Conservation (phyloP, 2,113 vertebrate species). For the Amblyopsis rosae region DNA sequence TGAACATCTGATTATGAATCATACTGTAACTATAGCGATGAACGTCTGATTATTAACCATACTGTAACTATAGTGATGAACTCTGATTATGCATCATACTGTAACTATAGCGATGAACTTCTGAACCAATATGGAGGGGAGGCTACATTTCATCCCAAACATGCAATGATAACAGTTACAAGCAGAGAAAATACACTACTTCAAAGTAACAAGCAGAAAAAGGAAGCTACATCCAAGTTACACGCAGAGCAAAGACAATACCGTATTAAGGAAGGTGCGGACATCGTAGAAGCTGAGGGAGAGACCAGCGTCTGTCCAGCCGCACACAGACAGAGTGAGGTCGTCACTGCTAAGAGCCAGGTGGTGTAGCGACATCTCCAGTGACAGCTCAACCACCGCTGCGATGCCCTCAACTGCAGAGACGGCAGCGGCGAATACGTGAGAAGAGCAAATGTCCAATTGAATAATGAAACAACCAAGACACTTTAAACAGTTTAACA, state of each 20-base stretch:
- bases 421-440: neutral
- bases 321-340: conserved; percentile 88
- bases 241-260: conserved; percentile 43
- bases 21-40: too few relatives aligned
- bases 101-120: too few relatives aligned
- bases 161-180: neutral
- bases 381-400: conserved; percentile 72
- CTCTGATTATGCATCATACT: too few relatives aligned
- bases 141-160: too few relatives aligned
- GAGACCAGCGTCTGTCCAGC: conserved; percentile 74
- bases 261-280: conserved; percentile 89
- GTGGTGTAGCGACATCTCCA: conserved; percentile 84
- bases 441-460: neutral
- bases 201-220: too few relatives aligned
- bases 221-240: neutral
- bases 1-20: too few relatives aligned
- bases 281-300: conserved; percentile 90
- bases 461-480: neutral
- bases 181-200: too few relatives aligned
- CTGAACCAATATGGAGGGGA: too few relatives aligned
- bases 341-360: conserved; percentile 91
- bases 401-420: conserved; percentile 80
- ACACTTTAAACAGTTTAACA: neutral
- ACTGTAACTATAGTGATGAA: too few relatives aligned
- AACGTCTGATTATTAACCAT: too few relatives aligned